Evolutionary conservation across 1,140 invertebrate genomes (phyloP).

Genomic region (Aphis craccivora): DNA sequence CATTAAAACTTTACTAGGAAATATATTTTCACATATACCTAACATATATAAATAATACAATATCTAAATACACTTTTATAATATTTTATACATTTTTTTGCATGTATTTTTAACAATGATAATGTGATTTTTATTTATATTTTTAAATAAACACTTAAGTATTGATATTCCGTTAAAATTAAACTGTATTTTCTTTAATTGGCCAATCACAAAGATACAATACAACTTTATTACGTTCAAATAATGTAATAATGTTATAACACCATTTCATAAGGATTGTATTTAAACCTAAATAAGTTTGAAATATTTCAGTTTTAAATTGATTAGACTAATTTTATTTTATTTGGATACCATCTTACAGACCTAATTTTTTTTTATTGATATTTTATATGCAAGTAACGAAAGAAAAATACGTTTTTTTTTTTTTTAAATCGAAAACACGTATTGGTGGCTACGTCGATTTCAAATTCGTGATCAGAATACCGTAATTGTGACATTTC

Average conservation of each 20-base stretch:
- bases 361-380: neutral
- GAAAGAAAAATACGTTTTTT: conserved; percentile 6
- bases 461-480: conserved; percentile 22
- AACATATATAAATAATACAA: neutral
- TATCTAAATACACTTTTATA: neutral
- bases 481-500: conserved; percentile 28
- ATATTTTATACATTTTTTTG: neutral
- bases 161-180: neutral
- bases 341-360: neutral
- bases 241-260: neutral
- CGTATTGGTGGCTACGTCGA: conserved; percentile 10
- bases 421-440: neutral
- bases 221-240: neutral
- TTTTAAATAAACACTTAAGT: neutral
- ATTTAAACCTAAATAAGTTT: neutral
- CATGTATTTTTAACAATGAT: neutral
- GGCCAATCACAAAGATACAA: neutral
- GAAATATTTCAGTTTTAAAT: neutral
- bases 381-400: neutral
- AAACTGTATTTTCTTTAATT: neutral
- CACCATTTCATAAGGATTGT: neutral
- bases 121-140: neutral
- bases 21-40: neutral
- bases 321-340: conserved; percentile 16
- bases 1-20: neutral